Evolutionary conservation across 2,797 vertebrate genomes (phyloP).

Genomic region (Lophius americanus): DNA sequence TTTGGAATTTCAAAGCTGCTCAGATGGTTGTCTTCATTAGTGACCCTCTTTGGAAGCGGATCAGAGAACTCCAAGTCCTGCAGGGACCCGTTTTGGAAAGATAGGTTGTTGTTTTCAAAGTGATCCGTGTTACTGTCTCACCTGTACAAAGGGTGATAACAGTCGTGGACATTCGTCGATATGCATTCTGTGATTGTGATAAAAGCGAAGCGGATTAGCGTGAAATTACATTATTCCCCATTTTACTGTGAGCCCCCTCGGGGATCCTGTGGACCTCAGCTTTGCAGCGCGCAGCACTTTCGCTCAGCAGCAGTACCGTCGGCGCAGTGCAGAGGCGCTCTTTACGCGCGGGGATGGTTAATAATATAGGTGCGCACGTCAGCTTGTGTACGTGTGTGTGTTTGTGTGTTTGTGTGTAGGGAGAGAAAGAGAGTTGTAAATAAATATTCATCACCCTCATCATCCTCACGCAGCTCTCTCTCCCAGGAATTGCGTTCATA

Average conservation of each 20-base stretch:
- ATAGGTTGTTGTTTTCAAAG: not conserved
- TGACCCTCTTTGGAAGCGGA: no score
- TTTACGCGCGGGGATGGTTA: conserved; percentile 55
- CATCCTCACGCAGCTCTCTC: no score
- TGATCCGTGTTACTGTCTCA: conserved; percentile 24
- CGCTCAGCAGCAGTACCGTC: conserved; percentile 46
- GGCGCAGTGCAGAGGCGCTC: conserved; percentile 63
- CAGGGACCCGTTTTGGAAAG: conserved; percentile 3
- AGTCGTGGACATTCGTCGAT: conserved; percentile 29
- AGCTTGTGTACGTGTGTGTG: not conserved
- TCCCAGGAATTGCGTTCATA: no score
- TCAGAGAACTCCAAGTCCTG: not conserved
- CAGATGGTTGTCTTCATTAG: not conserved
- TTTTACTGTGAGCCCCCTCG: conserved; percentile 36
- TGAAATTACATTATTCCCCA: conserved; percentile 59
- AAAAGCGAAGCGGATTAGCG: conserved; percentile 52
- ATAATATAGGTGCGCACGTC: conserved; percentile 15
- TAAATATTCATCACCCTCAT: not conserved
- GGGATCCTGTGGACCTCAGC: conserved; percentile 24
- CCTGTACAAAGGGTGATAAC: conserved; percentile 31
- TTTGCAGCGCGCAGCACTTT: conserved; percentile 32
- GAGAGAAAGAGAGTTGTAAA: conserved; percentile 10
- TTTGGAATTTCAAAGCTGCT: not conserved
- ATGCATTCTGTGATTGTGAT: conserved; percentile 42
- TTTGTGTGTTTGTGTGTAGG: not conserved